Evolutionary conservation across 1,140 invertebrate genomes (phyloP), one percentile per base, ranked within the genome.

Genomic region (Magallana gigas): DNA sequence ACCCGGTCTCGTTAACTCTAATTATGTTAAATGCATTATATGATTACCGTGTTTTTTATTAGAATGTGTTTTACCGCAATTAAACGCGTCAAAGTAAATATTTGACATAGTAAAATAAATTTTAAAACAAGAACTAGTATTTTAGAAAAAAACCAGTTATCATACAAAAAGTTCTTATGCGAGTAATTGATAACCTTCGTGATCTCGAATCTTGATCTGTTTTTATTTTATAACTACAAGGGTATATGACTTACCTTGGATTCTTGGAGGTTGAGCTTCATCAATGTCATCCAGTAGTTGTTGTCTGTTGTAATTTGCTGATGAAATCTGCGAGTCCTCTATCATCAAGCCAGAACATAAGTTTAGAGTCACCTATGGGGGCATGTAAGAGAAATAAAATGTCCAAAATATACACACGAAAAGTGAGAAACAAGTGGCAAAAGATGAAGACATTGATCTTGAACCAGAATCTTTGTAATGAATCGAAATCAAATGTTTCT

Each of bases 211-310:
- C 36, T 48, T 5, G 5, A 48, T 48, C 36, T 48, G 36, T 48
- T 48, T 48, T 48, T 48, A 48, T 29, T 48, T 48, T 48, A 48
- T 48, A 48, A 48, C 36, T 48, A 48, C 36, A 48, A 76, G 68
- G 68, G 3, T 76, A 76, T 3, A 76, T 76, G 68, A 76, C 29
- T 2, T 76, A 76, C 23, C 68, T 76, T 36, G 68, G 23, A 18
- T 76, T 76, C 29, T 12, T 76, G 68, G 68, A 76, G 23, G 68
- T 76, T 6, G 68, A 76, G 36, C 23, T 76, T 11, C 68, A 76
- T 23, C 68, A 76, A 12, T 76, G 68, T 12, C 68, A 76, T 11
- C 68, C 68, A 76, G 68, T 76, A 8, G 68, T 76, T 29, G 68
- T 76, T 11, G 68, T 76, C 23, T 76, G 23, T 5, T 76, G 68